Evolutionary conservation across 2,888 invertebrate species (phyloP), one percentile per base, ranked within the genome.

Genomic region (Nymphalis polychloros): DNA sequence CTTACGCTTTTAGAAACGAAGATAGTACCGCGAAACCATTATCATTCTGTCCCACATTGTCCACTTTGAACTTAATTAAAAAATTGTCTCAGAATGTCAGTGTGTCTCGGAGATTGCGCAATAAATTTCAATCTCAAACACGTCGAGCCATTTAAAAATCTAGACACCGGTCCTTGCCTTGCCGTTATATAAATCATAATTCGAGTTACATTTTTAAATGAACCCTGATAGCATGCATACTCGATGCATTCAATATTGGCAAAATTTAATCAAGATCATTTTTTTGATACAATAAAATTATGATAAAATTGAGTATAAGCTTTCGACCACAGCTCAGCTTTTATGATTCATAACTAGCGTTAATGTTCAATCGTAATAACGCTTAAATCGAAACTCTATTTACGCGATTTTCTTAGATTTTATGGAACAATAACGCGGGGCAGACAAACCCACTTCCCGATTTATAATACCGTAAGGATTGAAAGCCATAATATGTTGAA

Each of bases 81-180:
- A 72, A 76, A 75, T 71, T 74, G 74, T 72, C 68, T 69, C 73
- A 73, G 64, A 70, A 70, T 69, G 73, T 72, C 73, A 64, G 75
- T 69, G 67, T 68, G 70, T 73, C 72, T 57, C 68, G 69, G 69
- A 71, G 69, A 68, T 68, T 71, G 70, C 59, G 70, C 69, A 67
- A 74, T 74, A 75, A 74, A 74, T 75, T 74, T 73, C 74, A 75
- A 75, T 75, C 64, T 67, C 19, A 69, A 71, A 73, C 74, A 72
- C 68, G 74, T 73, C 65, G 62, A 62, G 63, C 61, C 69, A 64
- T 74, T 74, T 74, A 74, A 74, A 72, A 75, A 72, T 75, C 74
- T 75, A 74, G 73, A 73, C 72, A 74, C 69, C 72, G 74, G 70
- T 72, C 72, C 50, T 61, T 68, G 72, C 63, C 70, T 63, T 52